These are phyloP conservation scores for Drosophila elegans DNA, from an alignment of 1,140 invertebrate genomes.

Conservation along the genomic window DNA sequence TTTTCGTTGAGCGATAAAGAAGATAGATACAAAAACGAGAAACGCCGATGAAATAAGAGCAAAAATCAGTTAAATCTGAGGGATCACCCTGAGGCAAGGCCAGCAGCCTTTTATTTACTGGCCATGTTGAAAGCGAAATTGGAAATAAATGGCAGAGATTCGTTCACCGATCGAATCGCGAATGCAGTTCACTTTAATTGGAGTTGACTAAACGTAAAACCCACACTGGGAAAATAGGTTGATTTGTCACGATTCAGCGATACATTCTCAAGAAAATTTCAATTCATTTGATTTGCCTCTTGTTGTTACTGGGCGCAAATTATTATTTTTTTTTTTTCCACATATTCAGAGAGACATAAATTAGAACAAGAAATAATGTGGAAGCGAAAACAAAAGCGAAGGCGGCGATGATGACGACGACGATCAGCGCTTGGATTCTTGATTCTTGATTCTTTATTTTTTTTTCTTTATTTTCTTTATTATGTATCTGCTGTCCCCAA, in stretches of 20 bases:
- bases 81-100: slow-evolving; percentile 25
- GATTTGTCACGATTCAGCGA: neutral
- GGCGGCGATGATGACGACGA: slow-evolving; percentile 1
- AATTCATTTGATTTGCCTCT: slow-evolving; percentile 36
- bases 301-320: slow-evolving; percentile 12
- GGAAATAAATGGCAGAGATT: slow-evolving; percentile 6
- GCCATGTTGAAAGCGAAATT: slow-evolving; percentile 34
- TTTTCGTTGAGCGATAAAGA: neutral
- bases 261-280: slow-evolving; percentile 1
- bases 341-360: slow-evolving; percentile 16
- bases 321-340: neutral
- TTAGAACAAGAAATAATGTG: slow-evolving; percentile 27
- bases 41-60: slow-evolving; percentile 1
- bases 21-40: neutral
- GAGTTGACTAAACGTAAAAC: slow-evolving; percentile 16
- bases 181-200: slow-evolving; percentile 18
- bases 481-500: neutral
- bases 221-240: slow-evolving; percentile 4
- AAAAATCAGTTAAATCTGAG: slow-evolving; percentile 5
- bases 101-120: neutral
- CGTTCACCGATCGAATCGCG: slow-evolving; percentile 1
- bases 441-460: slow-evolving; percentile 8
- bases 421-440: slow-evolving; percentile 23
- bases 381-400: slow-evolving; percentile 26
- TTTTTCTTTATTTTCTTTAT: slow-evolving; percentile 1